Evolutionary conservation across 2,113 vertebrate genomes (phyloP), one percentile per base, ranked within the genome.

Genomic region (Ceratotherium simum): DNA sequence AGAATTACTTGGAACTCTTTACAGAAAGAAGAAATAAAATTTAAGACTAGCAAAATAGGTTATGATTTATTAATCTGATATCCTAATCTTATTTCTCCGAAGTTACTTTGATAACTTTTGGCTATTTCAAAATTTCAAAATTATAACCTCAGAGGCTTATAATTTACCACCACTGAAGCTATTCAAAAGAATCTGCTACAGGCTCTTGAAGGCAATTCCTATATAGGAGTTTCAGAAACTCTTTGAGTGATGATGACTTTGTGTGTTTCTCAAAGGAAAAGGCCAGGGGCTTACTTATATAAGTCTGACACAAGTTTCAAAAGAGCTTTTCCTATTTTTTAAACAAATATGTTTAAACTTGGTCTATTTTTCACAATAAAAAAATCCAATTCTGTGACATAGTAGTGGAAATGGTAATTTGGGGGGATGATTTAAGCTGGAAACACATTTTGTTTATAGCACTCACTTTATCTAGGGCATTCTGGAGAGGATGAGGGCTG

Each of bases 361-460:
- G 81, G 29, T 31, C 51, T 51, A 81, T 85, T 39, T 67, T 58
- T 42, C 27, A 82, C 21, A 91, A 73, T 90, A 54, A 81, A 95
- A 81, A 93, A 93, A 76, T 65, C 48, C 64, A 96, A 65, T 27
- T 96, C 36, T 25, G 39, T 70, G 82, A 79, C 46, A 54, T 5
- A 67, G 51, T 25, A n/a, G 23, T 51, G 17, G 82, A 64, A 96
- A 83, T 79, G 62, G 65, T 90, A 95, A 93, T 33, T 84, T 81
- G 23, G 79, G 31, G 76, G 67, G 39, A 42, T 60, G 65, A 85
- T 93, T 88, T 96, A 78, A 84, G 21, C 82, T 89, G 75, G 78
- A 97, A 97, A 67, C 76, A 82, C 36, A 31, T 92, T 97, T 96
- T 90, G 58, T 39, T 86, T 97, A 39, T 25, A 85, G 54, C 48